A percentile compares a stretch with the other conserved stretches of the same genome.
These are phyloP conservation scores for Fragum sueziense DNA, from an alignment of 2,888 invertebrate genomes.

Conservation along the genomic window DNA sequence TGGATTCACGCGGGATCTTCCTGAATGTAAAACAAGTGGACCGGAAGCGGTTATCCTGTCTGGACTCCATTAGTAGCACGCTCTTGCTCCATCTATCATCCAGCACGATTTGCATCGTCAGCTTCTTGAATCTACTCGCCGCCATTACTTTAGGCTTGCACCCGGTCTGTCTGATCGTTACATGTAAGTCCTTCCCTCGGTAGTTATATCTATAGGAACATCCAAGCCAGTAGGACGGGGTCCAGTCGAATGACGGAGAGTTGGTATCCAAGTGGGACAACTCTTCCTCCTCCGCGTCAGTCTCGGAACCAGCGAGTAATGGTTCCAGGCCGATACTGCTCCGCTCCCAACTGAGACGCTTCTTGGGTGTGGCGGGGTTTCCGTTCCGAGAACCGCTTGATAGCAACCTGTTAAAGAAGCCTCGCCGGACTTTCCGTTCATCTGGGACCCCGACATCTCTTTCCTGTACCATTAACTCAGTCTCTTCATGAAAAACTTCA, in stretches of 20 bases:
- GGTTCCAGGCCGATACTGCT: not conserved
- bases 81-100: not conserved
- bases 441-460: not conserved
- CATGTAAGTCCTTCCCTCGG: not conserved
- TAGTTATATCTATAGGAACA: not conserved
- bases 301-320: not conserved
- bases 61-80: not conserved
- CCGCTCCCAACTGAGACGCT: not conserved
- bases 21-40: not conserved
- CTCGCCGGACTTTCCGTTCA: not conserved
- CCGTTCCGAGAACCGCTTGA: not conserved
- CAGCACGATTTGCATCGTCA: not conserved
- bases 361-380: not conserved
- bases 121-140: not conserved
- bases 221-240: conserved; percentile 2
- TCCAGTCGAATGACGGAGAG: not conserved
- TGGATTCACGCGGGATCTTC: not conserved
- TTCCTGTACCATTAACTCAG: not conserved
- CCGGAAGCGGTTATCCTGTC: not conserved
- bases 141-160: not conserved
- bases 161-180: conserved; percentile 4
- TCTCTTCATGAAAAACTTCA: not conserved
- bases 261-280: not conserved
- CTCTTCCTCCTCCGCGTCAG: not conserved
- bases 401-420: not conserved